Evolutionary conservation across 1,140 invertebrate species (phyloP).

Genomic region (Diorhabda elongata): DNA sequence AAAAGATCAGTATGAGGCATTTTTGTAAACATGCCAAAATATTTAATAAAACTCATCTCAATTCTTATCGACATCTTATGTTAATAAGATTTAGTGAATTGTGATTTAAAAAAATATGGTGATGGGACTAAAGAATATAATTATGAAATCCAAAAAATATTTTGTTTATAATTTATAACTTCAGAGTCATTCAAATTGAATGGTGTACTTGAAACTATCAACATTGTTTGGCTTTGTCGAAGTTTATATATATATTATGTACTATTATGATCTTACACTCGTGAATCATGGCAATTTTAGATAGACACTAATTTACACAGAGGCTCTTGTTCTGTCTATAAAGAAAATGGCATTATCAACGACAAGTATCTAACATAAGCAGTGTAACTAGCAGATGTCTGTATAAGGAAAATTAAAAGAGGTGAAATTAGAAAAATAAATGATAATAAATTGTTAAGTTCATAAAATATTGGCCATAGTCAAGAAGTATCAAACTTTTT

Average conservation of each 20-base stretch:
- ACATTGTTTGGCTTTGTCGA: conserved; percentile 20
- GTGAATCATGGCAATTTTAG: conserved; percentile 27
- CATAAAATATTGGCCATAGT: too few species aligned
- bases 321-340: neutral
- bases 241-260: conserved; percentile 20
- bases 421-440: too few species aligned
- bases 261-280: conserved; percentile 13
- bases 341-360: too few species aligned
- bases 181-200: neutral
- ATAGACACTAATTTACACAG: conserved; percentile 20
- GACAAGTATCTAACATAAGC: too few species aligned
- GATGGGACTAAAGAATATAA: conserved; percentile 16
- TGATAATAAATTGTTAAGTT: too few species aligned
- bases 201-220: neutral
- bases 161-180: neutral
- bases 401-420: too few species aligned
- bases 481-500: too few species aligned
- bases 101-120: conserved; percentile 9
- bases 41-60: neutral
- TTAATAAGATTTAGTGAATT: neutral
- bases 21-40: too few species aligned
- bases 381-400: too few species aligned
- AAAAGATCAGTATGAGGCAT: too few species aligned
- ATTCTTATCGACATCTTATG: neutral
- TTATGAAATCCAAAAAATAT: neutral